Conservation (phyloP, 2,113 vertebrate species). For the Bufo bufo region DNA sequence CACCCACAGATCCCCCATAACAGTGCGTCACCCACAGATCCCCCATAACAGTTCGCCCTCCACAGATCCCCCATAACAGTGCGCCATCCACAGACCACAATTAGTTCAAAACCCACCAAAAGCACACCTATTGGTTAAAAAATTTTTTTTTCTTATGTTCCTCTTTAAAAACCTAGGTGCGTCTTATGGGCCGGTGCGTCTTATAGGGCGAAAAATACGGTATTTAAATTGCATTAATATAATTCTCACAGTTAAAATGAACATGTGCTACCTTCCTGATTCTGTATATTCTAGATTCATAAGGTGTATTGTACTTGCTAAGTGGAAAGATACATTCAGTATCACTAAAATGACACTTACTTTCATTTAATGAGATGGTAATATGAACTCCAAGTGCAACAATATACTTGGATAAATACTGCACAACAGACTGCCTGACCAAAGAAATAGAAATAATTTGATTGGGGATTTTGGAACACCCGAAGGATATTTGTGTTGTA, state of each 20-base stretch:
- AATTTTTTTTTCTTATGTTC: too few relatives aligned
- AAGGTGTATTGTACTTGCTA: not conserved
- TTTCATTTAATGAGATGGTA: conserved; percentile 7
- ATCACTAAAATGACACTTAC: not conserved
- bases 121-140: too few relatives aligned
- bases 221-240: not conserved
- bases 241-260: not conserved
- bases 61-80: too few relatives aligned
- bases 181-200: too few relatives aligned
- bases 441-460: conserved; percentile 45
- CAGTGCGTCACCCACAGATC: too few relatives aligned
- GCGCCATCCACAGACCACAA: too few relatives aligned
- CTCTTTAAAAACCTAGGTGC: too few relatives aligned
- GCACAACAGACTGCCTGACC: conserved; percentile 26
- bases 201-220: too few relatives aligned
- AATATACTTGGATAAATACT: conserved; percentile 19
- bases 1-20: too few relatives aligned
- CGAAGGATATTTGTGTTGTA: conserved; percentile 37
- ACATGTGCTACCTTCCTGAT: not conserved
- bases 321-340: not conserved
- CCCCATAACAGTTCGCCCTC: too few relatives aligned
- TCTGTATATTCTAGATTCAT: not conserved
- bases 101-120: too few relatives aligned
- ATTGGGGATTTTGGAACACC: conserved; percentile 38
- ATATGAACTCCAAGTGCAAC: not conserved